phyloP scores from a whole-genome alignment of 2,113 vertebrate genomes.

The Crotalus helleri region DNA sequence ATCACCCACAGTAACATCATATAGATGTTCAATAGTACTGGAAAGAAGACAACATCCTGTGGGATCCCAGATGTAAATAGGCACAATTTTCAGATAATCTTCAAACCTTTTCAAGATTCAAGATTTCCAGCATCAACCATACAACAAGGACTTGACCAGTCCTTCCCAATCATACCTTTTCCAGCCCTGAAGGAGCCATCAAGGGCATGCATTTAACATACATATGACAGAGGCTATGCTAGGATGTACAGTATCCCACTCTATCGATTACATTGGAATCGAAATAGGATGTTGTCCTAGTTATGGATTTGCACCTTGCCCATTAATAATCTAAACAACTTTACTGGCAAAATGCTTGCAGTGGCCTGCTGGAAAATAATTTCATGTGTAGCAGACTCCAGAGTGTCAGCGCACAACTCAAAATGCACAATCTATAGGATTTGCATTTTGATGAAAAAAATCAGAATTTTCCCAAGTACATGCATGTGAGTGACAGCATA shows the following conservation, averaged over 20 bases:
- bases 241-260: not conserved
- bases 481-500: not conserved
- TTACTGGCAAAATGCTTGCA: not conserved
- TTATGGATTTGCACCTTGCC: not conserved
- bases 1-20: not conserved
- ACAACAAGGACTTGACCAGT: not conserved
- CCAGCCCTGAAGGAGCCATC: not conserved
- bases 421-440: not conserved
- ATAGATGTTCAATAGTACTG: not conserved
- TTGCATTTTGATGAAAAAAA: not conserved
- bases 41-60: not conserved
- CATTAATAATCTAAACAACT: not conserved
- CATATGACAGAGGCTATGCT: not conserved
- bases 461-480: not conserved
- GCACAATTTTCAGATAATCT: not conserved
- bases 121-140: not conserved
- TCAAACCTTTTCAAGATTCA: not conserved
- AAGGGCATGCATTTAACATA: not conserved
- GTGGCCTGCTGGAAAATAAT: not conserved
- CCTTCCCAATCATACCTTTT: not conserved
- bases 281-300: not conserved
- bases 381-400: not conserved
- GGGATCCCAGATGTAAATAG: not conserved
- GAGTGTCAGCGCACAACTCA: not conserved
- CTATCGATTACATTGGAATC: not conserved